Evolutionary conservation across 2,113 vertebrate species (phyloP).

Genomic region (Fulmarus glacialis): DNA sequence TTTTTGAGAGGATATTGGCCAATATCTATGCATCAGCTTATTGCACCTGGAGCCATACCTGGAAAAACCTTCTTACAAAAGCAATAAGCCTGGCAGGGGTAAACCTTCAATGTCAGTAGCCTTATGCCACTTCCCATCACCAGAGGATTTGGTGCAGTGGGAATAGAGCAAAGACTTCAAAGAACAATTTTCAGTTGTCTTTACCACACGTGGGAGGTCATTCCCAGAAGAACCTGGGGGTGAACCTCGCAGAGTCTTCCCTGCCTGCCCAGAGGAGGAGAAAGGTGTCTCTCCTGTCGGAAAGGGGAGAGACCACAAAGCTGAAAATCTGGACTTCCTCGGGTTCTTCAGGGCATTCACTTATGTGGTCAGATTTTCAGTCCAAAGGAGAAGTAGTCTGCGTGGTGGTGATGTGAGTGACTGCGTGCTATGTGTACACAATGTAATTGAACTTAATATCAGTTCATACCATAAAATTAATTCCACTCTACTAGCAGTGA

Average conservation of each 20-base stretch:
- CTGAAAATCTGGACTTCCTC: background rate
- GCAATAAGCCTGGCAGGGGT: background rate
- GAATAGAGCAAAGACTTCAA: background rate
- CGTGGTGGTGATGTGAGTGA: background rate
- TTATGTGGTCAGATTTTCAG: background rate
- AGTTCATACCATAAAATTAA: background rate
- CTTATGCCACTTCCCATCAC: background rate
- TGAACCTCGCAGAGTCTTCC: background rate
- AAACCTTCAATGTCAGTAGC: background rate
- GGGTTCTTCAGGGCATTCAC: background rate
- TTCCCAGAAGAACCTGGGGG: fast-evolving
- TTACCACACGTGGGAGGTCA: fast-evolving
- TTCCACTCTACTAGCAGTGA: background rate
- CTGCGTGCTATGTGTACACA: background rate
- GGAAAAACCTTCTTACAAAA: background rate
- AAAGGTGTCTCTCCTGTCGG: background rate
- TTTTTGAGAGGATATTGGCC: conserved; percentile 28
- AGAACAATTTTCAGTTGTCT: background rate
- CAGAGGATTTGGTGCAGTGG: background rate
- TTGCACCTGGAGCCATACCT: background rate
- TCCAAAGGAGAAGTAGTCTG: background rate
- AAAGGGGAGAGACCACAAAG: background rate
- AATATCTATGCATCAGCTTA: background rate
- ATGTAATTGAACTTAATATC: background rate
- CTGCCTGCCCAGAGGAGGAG: background rate